Base-by-base conservation (phyloP, 2,797 vertebrate species). In the Notolepis coatsorum region DNA sequence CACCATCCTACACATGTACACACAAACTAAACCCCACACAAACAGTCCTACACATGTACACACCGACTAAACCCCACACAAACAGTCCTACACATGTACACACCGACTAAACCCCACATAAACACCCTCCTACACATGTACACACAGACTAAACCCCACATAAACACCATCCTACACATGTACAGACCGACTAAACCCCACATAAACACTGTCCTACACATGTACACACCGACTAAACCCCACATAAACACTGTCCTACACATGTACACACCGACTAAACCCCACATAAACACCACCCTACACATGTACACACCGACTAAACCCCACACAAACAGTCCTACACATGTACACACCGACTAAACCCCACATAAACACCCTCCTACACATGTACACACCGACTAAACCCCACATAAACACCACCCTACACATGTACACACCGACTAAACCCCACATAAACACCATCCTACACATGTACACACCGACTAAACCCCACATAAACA, bases 361-460 rank as follows among this genome's bases (percentile, higher is more conserved):
- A n/a, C n/a, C 46, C n/a, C 3, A 38, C 42, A 35, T 17, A 63
- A 54, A 25, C 9, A 1, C 46, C 48, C 31, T 8, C 6, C 5
- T 35, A 12, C 61, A 63, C 76, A 51, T n/a, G n/a, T n/a, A n/a
- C n/a, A n/a, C n/a, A n/a, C 63, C 48, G 21, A 51, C 31, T 7
- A 12, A 13, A 12, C 17, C n/a, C 17, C 20, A n/a, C 23, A 3
- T 10, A 2, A 15, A 8, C 28, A 13, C 55, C 18, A 8, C 0
- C 31, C n/a, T 5, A 15, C 49, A 52, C 12, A 21, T 1, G 12
- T 12, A 33, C 8, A 37, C 17, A 35, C 15, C 10, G 18, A 39
- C 35, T 8, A 10, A 42, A 10, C n/a, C 13, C 10, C 20, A 38
- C 35, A 9, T 9, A 8, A 15, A 23, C 27, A 31, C 55, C 20